Conservation (phyloP, 1,140 invertebrate genomes). For the Camponotus pennsylvanicus region DNA sequence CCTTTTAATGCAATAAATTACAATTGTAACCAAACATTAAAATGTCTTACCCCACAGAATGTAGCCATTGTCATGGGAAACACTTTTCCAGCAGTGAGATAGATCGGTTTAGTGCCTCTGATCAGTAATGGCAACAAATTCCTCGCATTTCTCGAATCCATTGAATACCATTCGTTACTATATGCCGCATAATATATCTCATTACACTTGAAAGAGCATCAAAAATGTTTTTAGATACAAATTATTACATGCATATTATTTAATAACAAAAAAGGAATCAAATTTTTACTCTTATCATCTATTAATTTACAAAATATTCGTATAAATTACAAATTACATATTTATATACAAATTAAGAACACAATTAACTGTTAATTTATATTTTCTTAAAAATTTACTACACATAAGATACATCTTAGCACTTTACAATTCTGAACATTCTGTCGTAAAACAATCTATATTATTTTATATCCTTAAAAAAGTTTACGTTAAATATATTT, state of each 20-base stretch:
- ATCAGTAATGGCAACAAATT: slow-evolving; percentile 30
- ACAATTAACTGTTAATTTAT: no score
- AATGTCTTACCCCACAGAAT: slow-evolving; percentile 40
- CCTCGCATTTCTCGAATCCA: background rate
- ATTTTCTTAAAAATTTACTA: no score
- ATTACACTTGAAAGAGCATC: slow-evolving; percentile 12
- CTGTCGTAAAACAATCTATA: no score
- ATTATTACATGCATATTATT: background rate
- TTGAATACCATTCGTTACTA: background rate
- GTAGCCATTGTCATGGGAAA: slow-evolving; percentile 29
- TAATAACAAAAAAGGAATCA: background rate
- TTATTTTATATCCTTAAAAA: no score
- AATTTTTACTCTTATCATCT: no score
- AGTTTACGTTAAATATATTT: no score
- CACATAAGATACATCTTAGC: no score
- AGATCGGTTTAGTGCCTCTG: slow-evolving; percentile 40
- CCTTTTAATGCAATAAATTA: background rate
- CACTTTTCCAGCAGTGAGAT: slow-evolving; percentile 60
- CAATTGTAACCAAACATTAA: background rate
- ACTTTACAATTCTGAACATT: no score
- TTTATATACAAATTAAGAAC: no score
- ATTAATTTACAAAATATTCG: no score
- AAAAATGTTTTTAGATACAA: background rate
- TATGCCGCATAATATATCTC: slow-evolving; percentile 20
- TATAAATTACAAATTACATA: no score